Base-by-base conservation (phyloP, 2,888 invertebrate species). In the Boloria euphrosyne region DNA sequence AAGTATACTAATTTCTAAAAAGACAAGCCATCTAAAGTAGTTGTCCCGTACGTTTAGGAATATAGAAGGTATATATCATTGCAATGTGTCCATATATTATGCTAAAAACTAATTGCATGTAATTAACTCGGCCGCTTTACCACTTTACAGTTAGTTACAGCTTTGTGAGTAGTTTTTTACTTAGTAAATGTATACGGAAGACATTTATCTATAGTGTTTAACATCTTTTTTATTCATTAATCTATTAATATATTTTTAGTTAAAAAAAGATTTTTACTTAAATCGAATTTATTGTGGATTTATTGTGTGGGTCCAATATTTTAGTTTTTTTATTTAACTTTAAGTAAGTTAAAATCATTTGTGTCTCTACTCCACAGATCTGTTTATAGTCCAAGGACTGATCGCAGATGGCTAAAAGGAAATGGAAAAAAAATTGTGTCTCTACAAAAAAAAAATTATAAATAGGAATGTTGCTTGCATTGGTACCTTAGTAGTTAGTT, bases 141-240 rank as follows among this genome's bases (percentile, higher is more conserved):
- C 27, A 59, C 31, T 59, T 59, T 59, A 59, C 59, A 59, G 50
- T 59, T 59, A 59, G 14, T 31, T 50, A 59, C 50, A 59, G 31
- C 27, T 31, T 6, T 14, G 38, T 47, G 31, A 59, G 31, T n/a
- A 14, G 38, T 59, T 59, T 59, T 59, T 50, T 18, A 50, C 49
- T 16, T 27, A 49, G 31, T 59, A 38, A 38, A 59, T 59, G 17
- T 50, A 16, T 50, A 31, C 49, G 18, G 38, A 59, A 50, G 18
- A 27, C 14, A 46, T 13, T 46, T 18, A 31, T 59, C 47, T 17
- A 49, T 47, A 59, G 14, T n/a, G n/a, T n/a, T 38, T 49, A 27
- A 31, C 49, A 14, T 14, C 2, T 16, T 13, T 38, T 38, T 49
- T 31, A 47, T 38, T 7, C 10, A 5, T 6, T 14, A 6, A 46